phyloP scores from a whole-genome alignment of 2,113 vertebrate genomes.

The Mionectes macconnelli region DNA sequence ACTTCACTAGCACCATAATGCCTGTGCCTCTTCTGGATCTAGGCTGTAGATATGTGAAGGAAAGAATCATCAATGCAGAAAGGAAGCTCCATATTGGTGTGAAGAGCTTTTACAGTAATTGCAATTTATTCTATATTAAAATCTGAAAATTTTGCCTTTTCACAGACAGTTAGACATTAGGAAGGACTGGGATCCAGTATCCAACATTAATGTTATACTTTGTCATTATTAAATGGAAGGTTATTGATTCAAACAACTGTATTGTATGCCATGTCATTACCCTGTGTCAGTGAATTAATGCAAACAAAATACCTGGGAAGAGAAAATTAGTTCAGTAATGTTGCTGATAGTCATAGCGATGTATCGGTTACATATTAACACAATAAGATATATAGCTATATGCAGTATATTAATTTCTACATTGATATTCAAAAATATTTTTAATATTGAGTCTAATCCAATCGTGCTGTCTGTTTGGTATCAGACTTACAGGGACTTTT shows the following conservation, averaged over 20 bases:
- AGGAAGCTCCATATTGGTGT: background rate
- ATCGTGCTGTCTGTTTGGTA: background rate
- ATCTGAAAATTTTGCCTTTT: background rate
- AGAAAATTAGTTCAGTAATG: background rate
- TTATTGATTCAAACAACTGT: constrained; percentile 10
- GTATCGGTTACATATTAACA: background rate
- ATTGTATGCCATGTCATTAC: background rate
- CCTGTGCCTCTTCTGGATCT: background rate
- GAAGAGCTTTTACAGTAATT: background rate
- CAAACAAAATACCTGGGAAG: background rate
- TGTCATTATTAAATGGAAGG: background rate
- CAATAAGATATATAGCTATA: background rate
- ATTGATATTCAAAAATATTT: background rate
- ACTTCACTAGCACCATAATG: background rate
- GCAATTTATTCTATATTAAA: background rate
- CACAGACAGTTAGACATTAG: background rate
- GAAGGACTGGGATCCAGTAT: background rate
- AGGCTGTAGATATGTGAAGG: background rate
- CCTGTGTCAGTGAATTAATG: background rate
- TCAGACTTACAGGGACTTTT: background rate
- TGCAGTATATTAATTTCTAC: background rate
- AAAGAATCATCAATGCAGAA: background rate
- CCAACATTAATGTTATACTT: background rate
- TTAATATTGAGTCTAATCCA: background rate
- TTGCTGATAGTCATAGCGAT: background rate